These are phyloP conservation scores for Prionailurus viverrinus DNA, from an alignment of 2,113 vertebrate species.

Conservation along the genomic window DNA sequence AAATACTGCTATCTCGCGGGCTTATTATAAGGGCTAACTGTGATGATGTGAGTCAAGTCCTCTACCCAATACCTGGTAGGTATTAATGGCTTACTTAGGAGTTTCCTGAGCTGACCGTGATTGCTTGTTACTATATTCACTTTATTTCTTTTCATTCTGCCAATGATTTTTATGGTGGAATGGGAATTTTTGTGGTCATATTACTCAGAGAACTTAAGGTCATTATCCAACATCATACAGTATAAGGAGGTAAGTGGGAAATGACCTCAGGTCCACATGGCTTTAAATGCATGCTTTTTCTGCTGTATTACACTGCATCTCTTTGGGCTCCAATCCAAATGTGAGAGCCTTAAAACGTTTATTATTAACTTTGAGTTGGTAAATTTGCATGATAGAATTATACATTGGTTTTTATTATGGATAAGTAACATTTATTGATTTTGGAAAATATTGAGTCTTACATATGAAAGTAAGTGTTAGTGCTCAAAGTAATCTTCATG, in stretches of 20 bases:
- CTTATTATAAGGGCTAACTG: background rate
- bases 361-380: background rate
- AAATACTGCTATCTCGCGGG: background rate
- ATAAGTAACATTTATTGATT: background rate
- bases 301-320: background rate
- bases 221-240: background rate
- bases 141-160: background rate
- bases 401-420: background rate
- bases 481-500: background rate
- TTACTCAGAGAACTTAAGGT: background rate
- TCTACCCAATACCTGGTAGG: background rate
- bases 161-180: background rate
- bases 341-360: background rate
- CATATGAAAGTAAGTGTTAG: background rate
- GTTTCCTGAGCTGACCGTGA: background rate
- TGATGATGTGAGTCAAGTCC: background rate
- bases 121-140: background rate
- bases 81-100: background rate
- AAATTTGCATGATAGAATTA: background rate
- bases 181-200: background rate
- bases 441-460: background rate
- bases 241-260: background rate
- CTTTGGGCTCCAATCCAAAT: background rate
- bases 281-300: background rate
- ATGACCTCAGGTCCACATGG: background rate